phyloP scores from a whole-genome alignment of 2,113 vertebrate genomes.

The Coracopsis vasa region DNA sequence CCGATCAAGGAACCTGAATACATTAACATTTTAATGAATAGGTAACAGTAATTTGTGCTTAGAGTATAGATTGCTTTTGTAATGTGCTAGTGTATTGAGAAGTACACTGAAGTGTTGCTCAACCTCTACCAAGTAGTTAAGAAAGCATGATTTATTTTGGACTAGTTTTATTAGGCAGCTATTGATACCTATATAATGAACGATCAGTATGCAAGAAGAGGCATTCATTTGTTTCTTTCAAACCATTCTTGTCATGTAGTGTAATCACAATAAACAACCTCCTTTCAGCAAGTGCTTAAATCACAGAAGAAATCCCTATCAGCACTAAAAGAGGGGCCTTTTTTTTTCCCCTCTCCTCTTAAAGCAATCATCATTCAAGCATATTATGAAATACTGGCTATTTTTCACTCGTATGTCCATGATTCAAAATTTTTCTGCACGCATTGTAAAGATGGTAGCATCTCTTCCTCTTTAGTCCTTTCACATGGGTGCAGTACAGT shows the following conservation, averaged over 20 bases:
- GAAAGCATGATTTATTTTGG: constrained; percentile 20
- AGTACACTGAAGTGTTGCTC: constrained; percentile 10
- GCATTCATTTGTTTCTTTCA: not conserved
- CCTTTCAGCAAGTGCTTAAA: not conserved
- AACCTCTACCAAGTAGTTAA: constrained; percentile 8
- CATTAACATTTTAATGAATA: constrained; percentile 33
- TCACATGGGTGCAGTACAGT: not conserved
- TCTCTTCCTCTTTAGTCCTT: not conserved
- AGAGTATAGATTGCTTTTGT: not conserved
- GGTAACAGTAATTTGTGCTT: not conserved
- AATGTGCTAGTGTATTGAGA: not conserved
- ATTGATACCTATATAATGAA: constrained; percentile 41
- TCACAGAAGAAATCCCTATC: constrained; percentile 11
- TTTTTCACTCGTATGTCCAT: not conserved
- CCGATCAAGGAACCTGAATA: not conserved
- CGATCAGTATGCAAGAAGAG: constrained; percentile 21
- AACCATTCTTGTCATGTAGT: not conserved
- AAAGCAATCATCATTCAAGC: not conserved
- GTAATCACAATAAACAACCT: not conserved
- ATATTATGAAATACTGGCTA: not conserved
- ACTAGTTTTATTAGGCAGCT: constrained; percentile 36
- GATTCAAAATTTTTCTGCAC: not conserved
- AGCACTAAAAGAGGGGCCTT: not conserved
- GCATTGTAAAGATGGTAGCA: not conserved
- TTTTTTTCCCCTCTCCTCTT: fast-evolving